Conservation (phyloP, 2,113 vertebrate species). For the Melanotaenia duboulayi region DNA sequence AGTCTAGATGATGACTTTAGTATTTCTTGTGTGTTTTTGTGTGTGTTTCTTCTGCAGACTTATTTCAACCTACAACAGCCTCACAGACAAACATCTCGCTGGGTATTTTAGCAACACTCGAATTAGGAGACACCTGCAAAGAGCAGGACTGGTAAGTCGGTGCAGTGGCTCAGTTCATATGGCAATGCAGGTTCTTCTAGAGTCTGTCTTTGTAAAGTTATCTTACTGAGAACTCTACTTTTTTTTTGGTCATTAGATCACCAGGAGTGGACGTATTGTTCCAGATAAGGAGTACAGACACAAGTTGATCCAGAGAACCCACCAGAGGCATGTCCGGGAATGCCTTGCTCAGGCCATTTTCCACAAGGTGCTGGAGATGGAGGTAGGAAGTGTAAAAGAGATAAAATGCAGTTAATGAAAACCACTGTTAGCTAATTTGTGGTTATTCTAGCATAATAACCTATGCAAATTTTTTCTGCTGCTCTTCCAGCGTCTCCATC, state of each 20-base stretch:
- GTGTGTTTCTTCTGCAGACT: slow-evolving; percentile 76
- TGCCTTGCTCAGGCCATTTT: slow-evolving; percentile 90
- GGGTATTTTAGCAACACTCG: slow-evolving; percentile 92
- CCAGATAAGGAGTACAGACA: slow-evolving; percentile 91
- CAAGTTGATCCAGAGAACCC: slow-evolving; percentile 85
- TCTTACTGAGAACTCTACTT: not conserved
- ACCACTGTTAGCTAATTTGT: slow-evolving; percentile 1
- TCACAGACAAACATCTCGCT: slow-evolving; percentile 92
- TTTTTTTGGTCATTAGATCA: slow-evolving; percentile 82
- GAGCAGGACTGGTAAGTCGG: slow-evolving; percentile 90
- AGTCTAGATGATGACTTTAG: not conserved
- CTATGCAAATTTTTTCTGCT: slow-evolving; percentile 20
- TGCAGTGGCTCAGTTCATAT: not conserved
- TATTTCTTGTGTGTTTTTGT: slow-evolving; percentile 22
- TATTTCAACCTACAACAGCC: slow-evolving; percentile 91
- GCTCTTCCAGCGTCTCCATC: slow-evolving; percentile 82
- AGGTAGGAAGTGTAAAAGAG: slow-evolving; percentile 80
- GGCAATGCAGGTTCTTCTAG: not conserved
- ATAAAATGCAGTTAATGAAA: not conserved
- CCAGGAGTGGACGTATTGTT: slow-evolving; percentile 91
- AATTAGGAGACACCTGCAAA: slow-evolving; percentile 89
- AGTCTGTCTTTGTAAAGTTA: not conserved
- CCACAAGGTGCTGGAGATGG: slow-evolving; percentile 90
- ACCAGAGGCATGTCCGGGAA: slow-evolving; percentile 85
- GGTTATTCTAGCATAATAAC: slow-evolving; percentile 16